Evolutionary conservation across 2,113 vertebrate genomes (phyloP).

Genomic region (Coptodon bakossiorum): DNA sequence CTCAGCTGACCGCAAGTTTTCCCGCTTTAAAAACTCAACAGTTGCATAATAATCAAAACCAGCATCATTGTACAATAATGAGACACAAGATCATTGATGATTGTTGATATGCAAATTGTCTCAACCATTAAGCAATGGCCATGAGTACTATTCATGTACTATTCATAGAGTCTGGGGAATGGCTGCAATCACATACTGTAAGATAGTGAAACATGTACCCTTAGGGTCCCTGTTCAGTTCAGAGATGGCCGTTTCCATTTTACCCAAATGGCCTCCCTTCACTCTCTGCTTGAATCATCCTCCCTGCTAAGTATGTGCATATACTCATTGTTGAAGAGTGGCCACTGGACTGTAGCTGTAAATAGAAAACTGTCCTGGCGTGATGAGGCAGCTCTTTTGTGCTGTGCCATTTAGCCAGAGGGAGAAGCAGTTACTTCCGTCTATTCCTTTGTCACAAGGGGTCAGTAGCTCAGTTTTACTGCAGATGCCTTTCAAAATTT

Average conservation of each 20-base stretch:
- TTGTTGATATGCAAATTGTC: not conserved
- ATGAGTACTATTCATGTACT: not conserved
- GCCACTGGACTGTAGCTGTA: not conserved
- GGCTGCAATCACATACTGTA: not conserved
- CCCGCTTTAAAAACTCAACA: not conserved
- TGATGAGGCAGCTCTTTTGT: not conserved
- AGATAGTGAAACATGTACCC: not conserved
- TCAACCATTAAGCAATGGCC: not conserved
- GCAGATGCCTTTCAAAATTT: not conserved
- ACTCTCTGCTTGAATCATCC: not conserved
- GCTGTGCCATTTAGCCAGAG: not conserved
- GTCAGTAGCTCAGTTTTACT: not conserved
- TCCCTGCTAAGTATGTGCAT: not conserved
- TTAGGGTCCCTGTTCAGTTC: not conserved
- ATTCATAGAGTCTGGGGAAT: not conserved
- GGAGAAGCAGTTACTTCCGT: rapidly evolving
- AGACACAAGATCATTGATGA: not conserved
- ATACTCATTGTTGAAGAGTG: not conserved
- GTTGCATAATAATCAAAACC: not conserved
- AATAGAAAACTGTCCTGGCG: not conserved
- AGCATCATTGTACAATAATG: not conserved
- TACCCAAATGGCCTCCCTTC: not conserved
- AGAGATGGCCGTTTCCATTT: rapidly evolving
- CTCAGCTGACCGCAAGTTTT: not conserved
- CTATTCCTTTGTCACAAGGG: not conserved